These are phyloP conservation scores for Leuciscus waleckii DNA, from an alignment of 2,797 vertebrate species.

Conservation along the genomic window DNA sequence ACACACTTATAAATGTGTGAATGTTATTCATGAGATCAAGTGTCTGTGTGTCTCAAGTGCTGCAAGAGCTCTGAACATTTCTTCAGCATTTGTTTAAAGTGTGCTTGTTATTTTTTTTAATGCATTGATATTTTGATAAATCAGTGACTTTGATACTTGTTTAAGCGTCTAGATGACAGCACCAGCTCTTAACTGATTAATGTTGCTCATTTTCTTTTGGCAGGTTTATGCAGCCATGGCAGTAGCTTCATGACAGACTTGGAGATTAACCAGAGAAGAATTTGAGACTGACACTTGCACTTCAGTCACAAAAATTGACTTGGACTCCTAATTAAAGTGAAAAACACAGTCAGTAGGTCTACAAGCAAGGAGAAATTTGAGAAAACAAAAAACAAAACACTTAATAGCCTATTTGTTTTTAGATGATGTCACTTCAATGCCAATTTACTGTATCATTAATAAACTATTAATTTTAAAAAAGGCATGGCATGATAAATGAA, in stretches of 20 bases:
- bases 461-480: too few species aligned
- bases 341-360: background rate
- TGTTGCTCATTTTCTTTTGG: background rate
- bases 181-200: background rate
- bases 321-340: background rate
- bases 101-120: background rate
- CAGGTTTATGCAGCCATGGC: background rate
- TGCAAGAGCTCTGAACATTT: background rate
- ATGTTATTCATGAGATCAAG: conserved; percentile 20
- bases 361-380: background rate
- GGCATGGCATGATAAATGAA: too few species aligned
- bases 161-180: background rate
- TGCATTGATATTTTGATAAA: background rate
- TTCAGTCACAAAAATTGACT: background rate
- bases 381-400: background rate
- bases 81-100: conserved; percentile 6
- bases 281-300: background rate
- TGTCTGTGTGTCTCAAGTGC: background rate
- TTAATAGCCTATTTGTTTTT: background rate
- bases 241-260: background rate
- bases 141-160: background rate
- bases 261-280: background rate
- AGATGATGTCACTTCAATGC: background rate
- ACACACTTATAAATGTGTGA: background rate
- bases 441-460: background rate